phyloP scores from a whole-genome alignment of 1,140 invertebrate genomes.

The Drosophila tsacasi region DNA sequence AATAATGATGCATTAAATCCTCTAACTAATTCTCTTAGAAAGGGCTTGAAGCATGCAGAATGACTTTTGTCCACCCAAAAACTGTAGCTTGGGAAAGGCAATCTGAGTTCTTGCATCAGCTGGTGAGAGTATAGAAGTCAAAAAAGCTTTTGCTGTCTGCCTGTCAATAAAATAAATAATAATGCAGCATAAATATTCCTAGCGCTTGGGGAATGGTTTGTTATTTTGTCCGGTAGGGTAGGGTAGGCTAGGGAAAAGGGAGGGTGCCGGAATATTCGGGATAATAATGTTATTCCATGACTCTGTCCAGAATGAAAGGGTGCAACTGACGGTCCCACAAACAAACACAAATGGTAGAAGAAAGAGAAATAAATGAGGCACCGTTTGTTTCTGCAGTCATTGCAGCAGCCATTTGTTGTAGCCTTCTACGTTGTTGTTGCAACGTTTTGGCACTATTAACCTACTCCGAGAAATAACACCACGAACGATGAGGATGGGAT shows the following conservation, averaged over 20 bases:
- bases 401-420: slow-evolving; percentile 58
- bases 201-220: slow-evolving; percentile 52
- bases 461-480: slow-evolving; percentile 71
- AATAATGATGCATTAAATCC: no score
- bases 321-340: slow-evolving; percentile 60
- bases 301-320: slow-evolving; percentile 72
- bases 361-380: slow-evolving; percentile 77
- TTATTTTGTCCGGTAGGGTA: not conserved
- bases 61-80: not conserved
- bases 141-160: slow-evolving; percentile 28
- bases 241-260: slow-evolving; percentile 2
- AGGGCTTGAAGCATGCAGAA: not conserved
- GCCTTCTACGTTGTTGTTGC: slow-evolving; percentile 36
- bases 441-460: slow-evolving; percentile 82
- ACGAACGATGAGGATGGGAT: slow-evolving; percentile 73
- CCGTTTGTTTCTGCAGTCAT: slow-evolving; percentile 70
- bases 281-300: slow-evolving; percentile 80
- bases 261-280: slow-evolving; percentile 21
- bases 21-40: not conserved
- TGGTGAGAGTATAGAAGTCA: slow-evolving; percentile 52
- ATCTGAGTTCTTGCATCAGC: slow-evolving; percentile 24
- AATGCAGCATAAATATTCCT: slow-evolving; percentile 78
- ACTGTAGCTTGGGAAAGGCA: not conserved
- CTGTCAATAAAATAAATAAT: slow-evolving; percentile 83
- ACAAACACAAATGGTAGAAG: slow-evolving; percentile 42